Evolutionary conservation across 2,113 vertebrate species (phyloP).

Genomic region (Myrmecophaga tridactyla): DNA sequence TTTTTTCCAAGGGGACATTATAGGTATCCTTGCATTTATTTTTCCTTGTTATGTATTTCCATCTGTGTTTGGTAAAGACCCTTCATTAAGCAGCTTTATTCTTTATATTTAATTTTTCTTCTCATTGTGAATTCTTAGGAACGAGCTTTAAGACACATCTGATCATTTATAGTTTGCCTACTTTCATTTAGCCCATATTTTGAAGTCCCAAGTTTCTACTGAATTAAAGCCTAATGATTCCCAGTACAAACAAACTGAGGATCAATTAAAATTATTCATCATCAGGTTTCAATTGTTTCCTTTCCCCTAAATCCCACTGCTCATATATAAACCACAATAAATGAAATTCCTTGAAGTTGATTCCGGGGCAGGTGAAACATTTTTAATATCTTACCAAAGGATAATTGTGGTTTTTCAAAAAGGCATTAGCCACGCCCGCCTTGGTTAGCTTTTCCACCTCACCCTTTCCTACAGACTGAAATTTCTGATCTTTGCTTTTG

Average conservation of each 20-base stretch:
- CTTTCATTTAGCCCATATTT: conserved; percentile 55
- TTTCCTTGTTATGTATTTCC: not conserved
- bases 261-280: conserved; percentile 40
- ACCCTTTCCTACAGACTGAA: conserved; percentile 8
- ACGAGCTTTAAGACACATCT: not conserved
- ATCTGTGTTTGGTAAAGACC: conserved; percentile 51
- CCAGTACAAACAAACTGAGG: not conserved
- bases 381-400: conserved; percentile 25
- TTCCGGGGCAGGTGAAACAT: conserved; percentile 36
- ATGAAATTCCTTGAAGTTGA: conserved; percentile 52
- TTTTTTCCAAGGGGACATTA: not conserved
- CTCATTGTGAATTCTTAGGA: not conserved
- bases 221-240: conserved; percentile 41
- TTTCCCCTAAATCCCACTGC: not conserved
- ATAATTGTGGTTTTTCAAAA: not conserved
- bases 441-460: not conserved
- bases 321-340: not conserved
- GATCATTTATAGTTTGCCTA: conserved; percentile 56
- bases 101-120: conserved; percentile 20
- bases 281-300: not conserved
- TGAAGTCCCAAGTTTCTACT: conserved; percentile 24
- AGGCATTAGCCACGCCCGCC: not conserved
- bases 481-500: not conserved
- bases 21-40: not conserved
- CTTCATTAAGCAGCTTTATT: conserved; percentile 49